Evolutionary conservation across 2,797 vertebrate species (phyloP), one percentile per base, ranked within the genome.

Genomic region (Trachops cirrhosus): DNA sequence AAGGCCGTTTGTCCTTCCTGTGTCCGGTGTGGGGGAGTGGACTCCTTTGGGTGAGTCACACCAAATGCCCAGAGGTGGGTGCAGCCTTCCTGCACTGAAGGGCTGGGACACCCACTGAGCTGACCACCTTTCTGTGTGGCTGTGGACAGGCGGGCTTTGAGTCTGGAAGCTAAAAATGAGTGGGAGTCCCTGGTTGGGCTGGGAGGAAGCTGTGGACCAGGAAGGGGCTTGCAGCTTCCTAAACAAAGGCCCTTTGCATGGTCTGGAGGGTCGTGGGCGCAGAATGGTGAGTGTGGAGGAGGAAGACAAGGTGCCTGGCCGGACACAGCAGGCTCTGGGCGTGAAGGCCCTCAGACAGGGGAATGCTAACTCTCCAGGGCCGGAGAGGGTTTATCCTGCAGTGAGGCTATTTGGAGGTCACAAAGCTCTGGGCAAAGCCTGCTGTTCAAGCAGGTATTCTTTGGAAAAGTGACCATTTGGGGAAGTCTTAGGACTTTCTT

Each of bases 1-100:
- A 96, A 90, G 74, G 82, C 48, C 50, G 44, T 96, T 86, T 74
- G 90, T 94, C 94, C 77, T 86, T 91, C 87, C 83, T 96, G 67
- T 89, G 89, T 97, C 96, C 67, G 82, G 95, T 97, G 95, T 78
- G 93, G 94, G 78, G 88, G 96, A 80, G 96, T 97, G 37, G 92
- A 95, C 44, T 75, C 91, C 21, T 74, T 86, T 87, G 79, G 57
- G 78, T 91, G 67, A 97, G 77, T 97, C 93, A 95, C 91, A 91
- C 64, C 94, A 73, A 83, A 75, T 8, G 15, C 91, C 79, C 79
- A 95, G 88, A 95, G 79, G 97, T 97, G 94, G 97, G 96, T 95
- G 79, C 90, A 86, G 73, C n/a, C 89, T 97, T 96, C 97, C 97
- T 97, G 94, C 64, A 22, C 54, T 24, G 32, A 32, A 64, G 67